Conservation (phyloP, 2,797 vertebrate genomes). For the Gymnothorax javanicus region DNA sequence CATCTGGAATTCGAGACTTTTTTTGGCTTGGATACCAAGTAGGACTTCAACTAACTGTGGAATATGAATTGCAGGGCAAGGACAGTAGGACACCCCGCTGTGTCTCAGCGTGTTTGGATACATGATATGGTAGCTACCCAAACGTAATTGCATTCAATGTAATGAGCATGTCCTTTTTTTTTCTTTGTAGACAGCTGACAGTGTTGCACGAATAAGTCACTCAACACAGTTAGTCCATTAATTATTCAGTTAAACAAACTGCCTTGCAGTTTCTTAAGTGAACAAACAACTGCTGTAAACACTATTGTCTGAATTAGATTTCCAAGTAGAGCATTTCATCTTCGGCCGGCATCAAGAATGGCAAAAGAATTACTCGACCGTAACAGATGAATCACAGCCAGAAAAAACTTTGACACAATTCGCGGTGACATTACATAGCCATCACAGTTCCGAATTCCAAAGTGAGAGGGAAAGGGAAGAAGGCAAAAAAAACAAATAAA, state of each 20-base stretch:
- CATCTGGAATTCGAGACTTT: background rate
- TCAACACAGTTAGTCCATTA: background rate
- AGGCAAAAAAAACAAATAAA: background rate
- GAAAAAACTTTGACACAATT: background rate
- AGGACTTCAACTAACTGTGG: background rate
- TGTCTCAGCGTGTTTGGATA: background rate
- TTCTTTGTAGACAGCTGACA: background rate
- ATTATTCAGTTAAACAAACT: background rate
- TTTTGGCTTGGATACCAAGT: background rate
- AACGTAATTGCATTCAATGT: background rate
- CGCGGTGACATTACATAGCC: background rate
- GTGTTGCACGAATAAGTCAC: background rate
- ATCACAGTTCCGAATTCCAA: background rate
- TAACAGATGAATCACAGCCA: background rate
- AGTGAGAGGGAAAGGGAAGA: background rate
- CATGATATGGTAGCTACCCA: background rate
- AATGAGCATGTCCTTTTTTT: background rate
- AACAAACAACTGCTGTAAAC: constrained; percentile 18
- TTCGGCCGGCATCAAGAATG: background rate
- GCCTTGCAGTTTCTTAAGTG: background rate
- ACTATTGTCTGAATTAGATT: constrained; percentile 19
- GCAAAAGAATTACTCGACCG: constrained; percentile 7
- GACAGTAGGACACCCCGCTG: background rate
- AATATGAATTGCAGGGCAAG: background rate
- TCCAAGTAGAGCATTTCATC: constrained; percentile 10